Conservation (phyloP, 2,113 vertebrate species). For the Urocitellus parryii region DNA sequence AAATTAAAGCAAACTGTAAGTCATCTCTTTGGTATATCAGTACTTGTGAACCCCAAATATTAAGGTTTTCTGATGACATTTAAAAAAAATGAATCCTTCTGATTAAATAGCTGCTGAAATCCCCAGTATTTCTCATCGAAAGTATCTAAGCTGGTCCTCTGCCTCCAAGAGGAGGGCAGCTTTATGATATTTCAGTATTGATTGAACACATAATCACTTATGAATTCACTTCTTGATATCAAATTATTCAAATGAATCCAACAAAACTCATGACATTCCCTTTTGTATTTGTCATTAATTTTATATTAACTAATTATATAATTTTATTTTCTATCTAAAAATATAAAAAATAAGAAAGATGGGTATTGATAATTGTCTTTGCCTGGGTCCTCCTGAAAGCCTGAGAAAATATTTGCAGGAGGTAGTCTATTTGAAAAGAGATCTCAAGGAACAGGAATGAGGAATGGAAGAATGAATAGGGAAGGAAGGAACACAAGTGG, state of each 20-base stretch:
- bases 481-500: background rate
- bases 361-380: background rate
- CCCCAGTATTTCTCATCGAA: background rate
- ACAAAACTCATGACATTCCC: background rate
- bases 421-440: conserved; percentile 10
- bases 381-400: background rate
- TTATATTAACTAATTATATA: conserved; percentile 2
- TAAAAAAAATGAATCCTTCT: background rate
- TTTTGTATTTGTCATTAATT: background rate
- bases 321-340: background rate
- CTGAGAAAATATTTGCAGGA: background rate
- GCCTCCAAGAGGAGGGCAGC: background rate
- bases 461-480: background rate
- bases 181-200: background rate
- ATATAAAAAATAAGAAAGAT: background rate
- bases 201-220: background rate
- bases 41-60: background rate
- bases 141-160: background rate
- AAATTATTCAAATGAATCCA: conserved; percentile 33
- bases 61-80: background rate
- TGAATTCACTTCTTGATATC: background rate
- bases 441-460: background rate
- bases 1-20: conserved; percentile 1
- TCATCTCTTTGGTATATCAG: background rate
- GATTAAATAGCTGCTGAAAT: conserved; percentile 24